Evolutionary conservation across 2,113 vertebrate species (phyloP).

Genomic region (Etheostoma spectabile): DNA sequence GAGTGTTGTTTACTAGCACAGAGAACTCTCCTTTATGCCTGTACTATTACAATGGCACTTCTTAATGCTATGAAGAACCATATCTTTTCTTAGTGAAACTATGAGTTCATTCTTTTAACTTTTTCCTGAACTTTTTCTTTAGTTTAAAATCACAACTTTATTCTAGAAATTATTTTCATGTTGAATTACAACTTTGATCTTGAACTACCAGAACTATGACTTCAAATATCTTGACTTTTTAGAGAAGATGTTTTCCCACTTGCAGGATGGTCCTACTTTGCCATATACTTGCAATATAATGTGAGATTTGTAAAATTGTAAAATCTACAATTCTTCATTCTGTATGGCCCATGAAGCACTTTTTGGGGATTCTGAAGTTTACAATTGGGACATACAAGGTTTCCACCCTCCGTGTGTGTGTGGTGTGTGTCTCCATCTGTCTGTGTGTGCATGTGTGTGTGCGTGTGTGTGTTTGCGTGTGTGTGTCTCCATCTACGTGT

Average conservation of each 20-base stretch:
- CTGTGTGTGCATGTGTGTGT: too few relatives aligned
- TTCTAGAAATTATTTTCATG: too few relatives aligned
- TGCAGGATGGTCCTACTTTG: not conserved
- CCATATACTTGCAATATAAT: not conserved
- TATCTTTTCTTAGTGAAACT: not conserved
- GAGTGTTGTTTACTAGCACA: not conserved
- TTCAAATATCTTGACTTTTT: not conserved
- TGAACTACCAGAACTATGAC: not conserved
- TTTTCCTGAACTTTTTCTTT: not conserved
- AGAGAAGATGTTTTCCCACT: not conserved
- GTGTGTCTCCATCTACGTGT: too few relatives aligned
- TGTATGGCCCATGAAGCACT: not conserved
- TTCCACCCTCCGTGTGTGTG: not conserved
- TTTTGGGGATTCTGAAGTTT: not conserved
- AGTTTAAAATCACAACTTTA: not conserved
- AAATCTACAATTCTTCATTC: not conserved
- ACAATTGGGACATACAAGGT: not conserved
- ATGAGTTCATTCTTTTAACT: not conserved
- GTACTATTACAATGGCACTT: not conserved
- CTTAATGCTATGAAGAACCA: not conserved
- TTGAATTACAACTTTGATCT: not conserved
- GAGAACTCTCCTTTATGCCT: not conserved
- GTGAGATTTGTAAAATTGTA: not conserved
- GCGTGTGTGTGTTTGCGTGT: too few relatives aligned
- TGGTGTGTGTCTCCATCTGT: too few relatives aligned